Conservation (phyloP, 2,888 invertebrate species). For the Tortricodes alternella region DNA sequence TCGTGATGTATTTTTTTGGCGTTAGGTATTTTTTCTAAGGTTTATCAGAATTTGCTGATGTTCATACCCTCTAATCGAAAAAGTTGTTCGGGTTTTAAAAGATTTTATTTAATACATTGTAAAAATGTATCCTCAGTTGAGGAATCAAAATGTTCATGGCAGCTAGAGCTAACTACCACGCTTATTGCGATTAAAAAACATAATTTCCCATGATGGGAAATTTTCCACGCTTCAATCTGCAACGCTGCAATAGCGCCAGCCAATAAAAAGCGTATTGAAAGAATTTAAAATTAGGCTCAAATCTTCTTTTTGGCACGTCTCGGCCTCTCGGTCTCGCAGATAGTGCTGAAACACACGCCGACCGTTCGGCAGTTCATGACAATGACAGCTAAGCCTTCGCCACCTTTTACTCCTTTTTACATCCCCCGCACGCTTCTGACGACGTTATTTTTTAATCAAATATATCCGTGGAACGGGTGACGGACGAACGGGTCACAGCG, state of each 20-base stretch:
- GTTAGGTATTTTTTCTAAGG: too few species aligned
- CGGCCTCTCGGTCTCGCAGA: constrained; percentile 60
- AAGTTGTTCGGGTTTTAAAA: too few species aligned
- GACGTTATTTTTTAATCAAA: constrained; percentile 84
- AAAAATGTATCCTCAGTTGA: too few species aligned
- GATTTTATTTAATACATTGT: too few species aligned
- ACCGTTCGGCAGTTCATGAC: constrained; percentile 65
- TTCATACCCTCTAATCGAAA: too few species aligned
- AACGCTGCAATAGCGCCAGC: neutral
- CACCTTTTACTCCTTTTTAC: constrained; percentile 74
- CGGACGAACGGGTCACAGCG: constrained; percentile 79
- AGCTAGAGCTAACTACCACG: too few species aligned
- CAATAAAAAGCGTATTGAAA: constrained; percentile 27
- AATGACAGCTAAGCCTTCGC: constrained; percentile 77
- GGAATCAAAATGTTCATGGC: too few species aligned
- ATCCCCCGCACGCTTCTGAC: constrained; percentile 68
- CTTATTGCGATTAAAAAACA: too few species aligned
- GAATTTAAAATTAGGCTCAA: constrained; percentile 23
- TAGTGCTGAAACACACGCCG: constrained; percentile 72
- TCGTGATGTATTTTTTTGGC: too few species aligned
- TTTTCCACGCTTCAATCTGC: neutral
- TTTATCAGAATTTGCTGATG: too few species aligned
- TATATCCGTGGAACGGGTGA: constrained; percentile 81
- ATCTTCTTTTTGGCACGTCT: constrained; percentile 36
- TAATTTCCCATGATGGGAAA: too few species aligned